Percentiles rank a stretch among this genome's conserved stretches.
Conservation (phyloP, 2,888 invertebrate genomes). For the Drosophila cracens region DNA sequence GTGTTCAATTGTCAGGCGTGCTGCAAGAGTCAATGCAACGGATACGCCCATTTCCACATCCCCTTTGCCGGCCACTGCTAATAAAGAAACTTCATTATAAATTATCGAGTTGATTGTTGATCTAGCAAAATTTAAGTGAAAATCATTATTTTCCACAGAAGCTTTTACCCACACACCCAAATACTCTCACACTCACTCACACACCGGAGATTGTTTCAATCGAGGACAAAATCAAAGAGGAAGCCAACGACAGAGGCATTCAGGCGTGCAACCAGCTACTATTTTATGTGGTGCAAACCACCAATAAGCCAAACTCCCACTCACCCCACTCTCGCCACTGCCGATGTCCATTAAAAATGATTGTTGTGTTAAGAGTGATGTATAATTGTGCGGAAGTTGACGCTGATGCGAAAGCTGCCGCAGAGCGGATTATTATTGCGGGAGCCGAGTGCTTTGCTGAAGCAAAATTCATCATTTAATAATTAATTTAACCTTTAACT, state of each 20-base stretch:
- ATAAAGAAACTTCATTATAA: slow-evolving; percentile 73
- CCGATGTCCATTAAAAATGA: slow-evolving; percentile 57
- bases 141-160: slow-evolving; percentile 19
- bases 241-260: slow-evolving; percentile 40
- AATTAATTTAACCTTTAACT: neutral
- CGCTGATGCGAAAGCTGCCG: neutral
- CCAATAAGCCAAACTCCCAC: neutral
- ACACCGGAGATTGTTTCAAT: slow-evolving; percentile 76
- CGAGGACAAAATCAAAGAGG: slow-evolving; percentile 61
- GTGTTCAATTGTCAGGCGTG: slow-evolving; percentile 40
- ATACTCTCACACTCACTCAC: neutral
- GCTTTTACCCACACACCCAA: slow-evolving; percentile 51
- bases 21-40: slow-evolving; percentile 75
- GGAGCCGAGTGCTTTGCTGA: neutral
- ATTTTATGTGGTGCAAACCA: slow-evolving; percentile 12
- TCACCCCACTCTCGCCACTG: neutral
- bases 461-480: too few species aligned
- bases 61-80: slow-evolving; percentile 50
- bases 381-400: slow-evolving; percentile 68
- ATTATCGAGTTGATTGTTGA: slow-evolving; percentile 69
- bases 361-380: slow-evolving; percentile 69
- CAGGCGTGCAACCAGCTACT: slow-evolving; percentile 52
- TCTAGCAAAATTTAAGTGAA: slow-evolving; percentile 25
- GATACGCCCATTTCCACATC: slow-evolving; percentile 36
- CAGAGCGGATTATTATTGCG: neutral